A percentile compares a stretch with the other conserved stretches of the same genome.
phyloP scores from a whole-genome alignment of 1,140 invertebrate genomes.

The Vanessa atalanta region DNA sequence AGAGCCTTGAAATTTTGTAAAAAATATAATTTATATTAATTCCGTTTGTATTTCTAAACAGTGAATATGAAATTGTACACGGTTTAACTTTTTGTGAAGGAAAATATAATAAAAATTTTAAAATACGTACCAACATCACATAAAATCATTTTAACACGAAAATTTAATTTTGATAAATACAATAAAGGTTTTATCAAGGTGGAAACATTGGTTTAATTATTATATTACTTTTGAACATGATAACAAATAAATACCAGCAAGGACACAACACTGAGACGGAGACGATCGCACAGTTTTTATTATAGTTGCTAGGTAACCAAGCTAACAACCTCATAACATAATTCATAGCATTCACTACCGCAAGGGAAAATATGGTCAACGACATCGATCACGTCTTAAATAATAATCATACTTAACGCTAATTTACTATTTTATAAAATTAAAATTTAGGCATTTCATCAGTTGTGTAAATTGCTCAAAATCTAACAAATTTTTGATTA shows the following conservation, averaged over 20 bases:
- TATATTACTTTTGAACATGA: conserved; percentile 48
- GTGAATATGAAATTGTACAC: too few relatives aligned
- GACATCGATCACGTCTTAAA: not conserved
- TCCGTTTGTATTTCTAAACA: too few relatives aligned
- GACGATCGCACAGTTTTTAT: conserved; percentile 46
- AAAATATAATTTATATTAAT: too few relatives aligned
- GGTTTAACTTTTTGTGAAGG: too few relatives aligned
- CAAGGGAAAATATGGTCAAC: not conserved
- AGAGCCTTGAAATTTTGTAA: too few relatives aligned
- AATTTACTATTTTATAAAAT: too few relatives aligned
- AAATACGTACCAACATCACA: not conserved
- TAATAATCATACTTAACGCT: not conserved
- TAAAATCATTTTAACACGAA: not conserved
- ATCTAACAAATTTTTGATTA: too few relatives aligned
- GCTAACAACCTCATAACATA: conserved; percentile 11
- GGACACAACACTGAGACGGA: conserved; percentile 38
- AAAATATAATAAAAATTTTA: too few relatives aligned
- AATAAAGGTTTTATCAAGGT: conserved; percentile 41
- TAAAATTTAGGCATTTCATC: too few relatives aligned
- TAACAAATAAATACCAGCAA: conserved; percentile 37
- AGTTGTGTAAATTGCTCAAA: too few relatives aligned
- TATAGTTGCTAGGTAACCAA: conserved; percentile 56
- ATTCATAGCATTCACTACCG: conserved; percentile 2
- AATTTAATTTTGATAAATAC: not conserved
- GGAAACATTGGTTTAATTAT: conserved; percentile 55